A percentile compares a stretch with the other conserved stretches of the same genome.
These are phyloP conservation scores for Mormyrus hasselquistii DNA, from an alignment of 2,797 vertebrate species.

Conservation along the genomic window DNA sequence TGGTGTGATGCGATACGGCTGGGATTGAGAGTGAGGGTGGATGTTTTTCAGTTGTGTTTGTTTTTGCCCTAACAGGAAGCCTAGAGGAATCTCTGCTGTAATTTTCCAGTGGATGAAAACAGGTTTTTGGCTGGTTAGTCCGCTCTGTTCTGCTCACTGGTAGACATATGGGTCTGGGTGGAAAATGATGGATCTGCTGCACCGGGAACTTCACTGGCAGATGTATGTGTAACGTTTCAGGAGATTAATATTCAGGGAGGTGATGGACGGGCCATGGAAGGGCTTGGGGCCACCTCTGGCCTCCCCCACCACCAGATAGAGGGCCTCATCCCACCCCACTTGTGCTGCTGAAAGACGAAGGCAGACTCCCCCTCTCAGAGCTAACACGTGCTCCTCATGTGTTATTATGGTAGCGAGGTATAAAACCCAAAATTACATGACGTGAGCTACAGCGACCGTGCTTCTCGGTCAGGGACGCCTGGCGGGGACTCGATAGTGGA, in stretches of 20 bases:
- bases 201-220: not conserved
- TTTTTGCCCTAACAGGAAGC: slow-evolving; percentile 34
- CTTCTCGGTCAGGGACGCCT: not conserved
- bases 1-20: slow-evolving; percentile 8
- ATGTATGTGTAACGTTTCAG: not conserved
- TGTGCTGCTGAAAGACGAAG: not conserved
- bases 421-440: not conserved
- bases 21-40: slow-evolving; percentile 41
- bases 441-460: not conserved
- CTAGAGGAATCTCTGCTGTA: slow-evolving; percentile 18
- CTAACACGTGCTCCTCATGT: not conserved
- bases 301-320: not conserved
- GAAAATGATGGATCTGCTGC: not conserved
- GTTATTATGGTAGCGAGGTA: not conserved
- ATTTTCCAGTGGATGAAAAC: slow-evolving; percentile 36
- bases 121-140: slow-evolving; percentile 16
- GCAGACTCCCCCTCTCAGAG: not conserved
- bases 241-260: slow-evolving; percentile 1
- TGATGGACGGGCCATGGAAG: not conserved
- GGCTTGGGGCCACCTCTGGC: not conserved
- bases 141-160: not conserved
- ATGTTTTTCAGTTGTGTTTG: slow-evolving; percentile 42
- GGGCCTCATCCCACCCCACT: not conserved
- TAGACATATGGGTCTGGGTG: not conserved
- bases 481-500: not conserved